Base-by-base conservation (phyloP, 2,113 vertebrate genomes). In the Neodon shergylaensis region DNA sequence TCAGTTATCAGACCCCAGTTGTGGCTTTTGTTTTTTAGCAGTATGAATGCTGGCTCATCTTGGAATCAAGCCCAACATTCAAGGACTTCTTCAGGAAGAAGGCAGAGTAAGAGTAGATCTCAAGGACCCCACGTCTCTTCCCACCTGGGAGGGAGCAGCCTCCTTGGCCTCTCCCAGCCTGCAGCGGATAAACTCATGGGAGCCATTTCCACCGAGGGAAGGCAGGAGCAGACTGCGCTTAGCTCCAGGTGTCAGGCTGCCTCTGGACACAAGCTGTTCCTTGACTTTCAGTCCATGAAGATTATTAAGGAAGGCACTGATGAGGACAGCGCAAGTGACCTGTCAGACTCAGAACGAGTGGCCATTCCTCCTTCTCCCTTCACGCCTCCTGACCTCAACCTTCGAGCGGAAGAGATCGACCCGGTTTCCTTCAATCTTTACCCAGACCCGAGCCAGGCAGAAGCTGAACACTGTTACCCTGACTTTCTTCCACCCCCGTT, bases 401-500 rank as follows among this genome's bases (percentile, higher is more conserved):
- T 99, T 36, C 98, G 99, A 65, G 99, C 99, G 0, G 99, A 99
- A 95, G 98, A 99, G 91, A 98, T 99, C 0, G 97, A 98, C 33
- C 97, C 98, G 0, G 93, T 97, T 0, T 98, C 97, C 66, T 95
- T 98, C 33, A 97, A 98, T 26, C 98, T 98, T 0, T 84, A 91
- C 16, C 90, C 97, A 1, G 78, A 89, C 3, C 96, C 58, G 24
- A 96, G 96, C 49, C 97, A 68, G 24, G 63, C 92, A 28, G 91
- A 94, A 0, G 90, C 95, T 0, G 93, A 97, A 0, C 98, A 98
- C 92, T 95, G 96, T 70, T 99, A 99, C 92, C 99, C 99, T 0
- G 99, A 99, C 90, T 99, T 99, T 96, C 99, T 99, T 8, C 99
- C 99, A 0, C 98, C 99, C 0, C 99, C 99, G 0, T 99, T 99